A percentile compares a stretch with the other conserved stretches of the same genome.
These are phyloP conservation scores for Drosophila atroscutellata DNA, from an alignment of 2,888 invertebrate species.

Conservation along the genomic window DNA sequence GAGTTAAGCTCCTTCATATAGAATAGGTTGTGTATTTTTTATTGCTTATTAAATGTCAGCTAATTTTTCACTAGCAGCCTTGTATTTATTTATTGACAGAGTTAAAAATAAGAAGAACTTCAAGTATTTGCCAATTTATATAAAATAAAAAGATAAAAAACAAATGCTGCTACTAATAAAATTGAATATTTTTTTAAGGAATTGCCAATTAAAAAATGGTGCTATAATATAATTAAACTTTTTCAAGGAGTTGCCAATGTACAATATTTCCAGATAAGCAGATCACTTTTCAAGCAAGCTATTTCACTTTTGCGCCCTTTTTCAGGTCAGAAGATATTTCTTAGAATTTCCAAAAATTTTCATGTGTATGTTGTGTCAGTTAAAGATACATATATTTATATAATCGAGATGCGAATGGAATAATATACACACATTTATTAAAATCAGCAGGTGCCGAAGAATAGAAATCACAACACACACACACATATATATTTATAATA, in stretches of 20 bases:
- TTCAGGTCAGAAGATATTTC: not conserved
- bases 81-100: not conserved
- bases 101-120: not conserved
- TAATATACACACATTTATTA: not conserved
- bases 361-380: not conserved
- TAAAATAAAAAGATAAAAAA: not conserved
- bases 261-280: not conserved
- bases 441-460: not conserved
- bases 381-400: not conserved
- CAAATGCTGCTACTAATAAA: not conserved
- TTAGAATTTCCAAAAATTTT: not conserved
- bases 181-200: not conserved
- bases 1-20: not conserved
- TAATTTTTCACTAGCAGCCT: not conserved
- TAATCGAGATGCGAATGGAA: not conserved
- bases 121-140: not conserved
- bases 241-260: not conserved
- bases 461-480: not conserved
- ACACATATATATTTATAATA: not conserved
- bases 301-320: not conserved
- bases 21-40: not conserved
- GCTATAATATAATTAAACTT: not conserved
- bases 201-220: not conserved
- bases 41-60: not conserved
- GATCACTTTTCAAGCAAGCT: not conserved